Evolutionary conservation across 2,888 invertebrate genomes (phyloP).

Genomic region (Marasmarcha lunaedactyla): DNA sequence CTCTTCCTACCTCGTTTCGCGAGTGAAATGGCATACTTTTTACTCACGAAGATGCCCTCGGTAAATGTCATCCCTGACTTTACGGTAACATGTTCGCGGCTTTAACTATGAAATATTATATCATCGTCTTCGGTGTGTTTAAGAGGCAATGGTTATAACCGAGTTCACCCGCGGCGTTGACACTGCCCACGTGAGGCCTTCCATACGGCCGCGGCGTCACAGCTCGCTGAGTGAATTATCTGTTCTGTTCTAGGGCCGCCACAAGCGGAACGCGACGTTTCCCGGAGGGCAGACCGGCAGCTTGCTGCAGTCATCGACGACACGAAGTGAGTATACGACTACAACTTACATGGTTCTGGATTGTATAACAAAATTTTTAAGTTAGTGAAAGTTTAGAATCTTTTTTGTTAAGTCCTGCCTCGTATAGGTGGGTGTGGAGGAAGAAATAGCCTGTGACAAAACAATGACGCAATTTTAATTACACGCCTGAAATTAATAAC

Average conservation of each 20-base stretch:
- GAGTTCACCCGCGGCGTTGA: neutral
- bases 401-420: neutral
- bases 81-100: too few species aligned
- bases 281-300: slow-evolving; percentile 80
- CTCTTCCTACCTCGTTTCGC: too few species aligned
- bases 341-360: neutral
- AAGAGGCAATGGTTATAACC: neutral
- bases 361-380: too few species aligned
- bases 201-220: neutral
- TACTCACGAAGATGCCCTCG: too few species aligned
- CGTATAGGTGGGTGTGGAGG: too few species aligned
- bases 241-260: slow-evolving; percentile 72
- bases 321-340: slow-evolving; percentile 71
- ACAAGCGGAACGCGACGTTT: slow-evolving; percentile 84
- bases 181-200: neutral
- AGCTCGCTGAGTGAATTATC: neutral
- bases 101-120: too few species aligned
- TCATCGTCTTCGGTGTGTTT: too few species aligned
- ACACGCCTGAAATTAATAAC: too few species aligned
- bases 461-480: too few species aligned
- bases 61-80: too few species aligned
- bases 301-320: slow-evolving; percentile 70
- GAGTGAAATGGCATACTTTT: too few species aligned
- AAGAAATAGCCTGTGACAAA: too few species aligned
- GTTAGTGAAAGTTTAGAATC: neutral